Evolutionary conservation across 2,888 invertebrate species (phyloP).

Genomic region (Marasmarcha lunaedactyla): DNA sequence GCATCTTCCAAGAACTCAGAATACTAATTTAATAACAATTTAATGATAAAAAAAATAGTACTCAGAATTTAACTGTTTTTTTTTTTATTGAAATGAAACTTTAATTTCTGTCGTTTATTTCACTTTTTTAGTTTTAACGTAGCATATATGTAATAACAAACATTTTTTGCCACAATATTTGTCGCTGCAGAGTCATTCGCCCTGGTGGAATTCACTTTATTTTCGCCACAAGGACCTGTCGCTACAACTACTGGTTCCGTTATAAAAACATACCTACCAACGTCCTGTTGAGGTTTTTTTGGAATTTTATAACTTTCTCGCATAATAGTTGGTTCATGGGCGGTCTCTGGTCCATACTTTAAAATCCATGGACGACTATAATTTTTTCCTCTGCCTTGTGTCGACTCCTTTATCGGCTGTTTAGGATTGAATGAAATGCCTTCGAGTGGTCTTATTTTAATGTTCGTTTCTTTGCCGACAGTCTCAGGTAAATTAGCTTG

Average conservation of each 20-base stretch:
- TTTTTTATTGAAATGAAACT: no score
- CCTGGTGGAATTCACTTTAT: no score
- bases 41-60: no score
- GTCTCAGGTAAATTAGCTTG: constrained; percentile 49
- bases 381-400: constrained; percentile 46
- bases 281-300: constrained; percentile 27
- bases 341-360: constrained; percentile 47
- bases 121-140: no score
- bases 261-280: no score
- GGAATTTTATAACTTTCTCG: constrained; percentile 34
- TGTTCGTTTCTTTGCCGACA: constrained; percentile 24
- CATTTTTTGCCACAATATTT: not conserved
- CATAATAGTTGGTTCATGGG: constrained; percentile 50
- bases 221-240: no score
- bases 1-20: no score
- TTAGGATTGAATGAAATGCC: constrained; percentile 47
- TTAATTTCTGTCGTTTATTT: no score
- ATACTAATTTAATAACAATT: no score
- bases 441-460: constrained; percentile 47
- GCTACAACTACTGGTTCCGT: no score
- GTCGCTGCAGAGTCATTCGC: no score
- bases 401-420: constrained; percentile 46
- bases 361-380: constrained; percentile 56
- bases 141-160: not conserved
- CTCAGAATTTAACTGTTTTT: no score